These are phyloP conservation scores for Pocota personata DNA, from an alignment of 2,888 invertebrate genomes.

Conservation along the genomic window DNA sequence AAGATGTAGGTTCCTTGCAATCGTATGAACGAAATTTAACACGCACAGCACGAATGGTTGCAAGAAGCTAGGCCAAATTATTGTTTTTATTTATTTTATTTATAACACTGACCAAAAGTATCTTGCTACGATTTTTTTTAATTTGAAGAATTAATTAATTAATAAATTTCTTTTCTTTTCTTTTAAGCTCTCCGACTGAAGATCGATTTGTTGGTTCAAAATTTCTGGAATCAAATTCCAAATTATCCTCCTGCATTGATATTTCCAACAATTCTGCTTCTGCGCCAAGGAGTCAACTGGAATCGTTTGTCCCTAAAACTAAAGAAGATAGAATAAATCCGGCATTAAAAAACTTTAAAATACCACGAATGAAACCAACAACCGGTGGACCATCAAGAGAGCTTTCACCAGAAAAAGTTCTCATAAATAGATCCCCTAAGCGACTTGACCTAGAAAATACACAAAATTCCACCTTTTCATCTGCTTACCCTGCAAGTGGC, in stretches of 20 bases:
- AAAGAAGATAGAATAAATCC: constrained; percentile 20
- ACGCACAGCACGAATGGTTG: too few relatives aligned
- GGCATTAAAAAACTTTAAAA: constrained; percentile 34
- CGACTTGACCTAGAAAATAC: neutral
- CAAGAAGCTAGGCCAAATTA: too few relatives aligned
- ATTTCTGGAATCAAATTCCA: neutral
- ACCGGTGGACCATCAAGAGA: neutral
- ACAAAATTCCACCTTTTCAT: neutral
- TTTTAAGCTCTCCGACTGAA: constrained; percentile 75
- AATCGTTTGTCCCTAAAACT: neutral
- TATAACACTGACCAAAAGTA: too few relatives aligned
- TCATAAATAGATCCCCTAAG: neutral
- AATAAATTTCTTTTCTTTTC: constrained; percentile 12
- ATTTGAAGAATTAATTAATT: neutral
- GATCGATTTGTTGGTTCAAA: constrained; percentile 73
- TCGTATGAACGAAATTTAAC: too few relatives aligned
- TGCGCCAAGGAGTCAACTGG: constrained; percentile 35
- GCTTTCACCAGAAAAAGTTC: neutral
- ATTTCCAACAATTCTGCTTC: neutral
- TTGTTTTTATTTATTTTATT: too few relatives aligned
- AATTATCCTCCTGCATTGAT: neutral
- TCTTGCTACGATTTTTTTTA: neutral
- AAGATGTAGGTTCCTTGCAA: too few relatives aligned
- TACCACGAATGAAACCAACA: constrained; percentile 22
- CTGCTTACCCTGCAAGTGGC: neutral